Base-by-base conservation (phyloP, 2,888 invertebrate species). In the Seladonia tumulorum region DNA sequence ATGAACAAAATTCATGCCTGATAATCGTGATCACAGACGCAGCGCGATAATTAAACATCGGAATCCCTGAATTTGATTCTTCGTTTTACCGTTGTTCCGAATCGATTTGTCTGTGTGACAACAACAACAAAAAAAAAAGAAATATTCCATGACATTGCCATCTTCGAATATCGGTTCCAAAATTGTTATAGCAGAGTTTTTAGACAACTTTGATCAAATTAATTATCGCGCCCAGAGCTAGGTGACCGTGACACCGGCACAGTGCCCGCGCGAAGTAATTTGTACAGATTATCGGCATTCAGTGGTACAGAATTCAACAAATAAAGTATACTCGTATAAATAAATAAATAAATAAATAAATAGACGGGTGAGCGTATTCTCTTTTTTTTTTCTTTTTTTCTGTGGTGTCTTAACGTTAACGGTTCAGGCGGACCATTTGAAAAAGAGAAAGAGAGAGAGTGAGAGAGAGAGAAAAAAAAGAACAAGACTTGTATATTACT, bases 11-110 rank as follows among this genome's bases (percentile, higher is more conserved):
- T 22, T 47, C 71, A 85, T 80, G 85, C 83, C 84, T 79, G 90
- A 87, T 75, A 82, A 84, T 87, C 79, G 81, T 82, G 79, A 90
- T 88, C 87, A 90, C 87, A 88, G 87, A 86, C 84, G 79, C 81
- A 82, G 83, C 79, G 87, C 74, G 87, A 83, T 78, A 82, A 86
- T 85, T 78, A 83, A 86, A 18, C n/a, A n/a, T 10, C 8, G 66
- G 8, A 35, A 35, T 35, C 8, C 8, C 66, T 22, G 22, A 39
- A 68, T 25, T 5, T 16, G 25, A 25, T 60, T 25, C 0, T 39
- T 39, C 39, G 68, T 39, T 68, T 18, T 22, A 39, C 22, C 2
- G 22, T 18, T 68, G 8, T 2, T 66, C 29, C 53, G n/a, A 29
- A 42, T n/a, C 10, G 68, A n/a, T 68, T 39, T 18, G 16, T 39